Base-by-base conservation (phyloP, 2,888 invertebrate species). In the Dioctria linearis region DNA sequence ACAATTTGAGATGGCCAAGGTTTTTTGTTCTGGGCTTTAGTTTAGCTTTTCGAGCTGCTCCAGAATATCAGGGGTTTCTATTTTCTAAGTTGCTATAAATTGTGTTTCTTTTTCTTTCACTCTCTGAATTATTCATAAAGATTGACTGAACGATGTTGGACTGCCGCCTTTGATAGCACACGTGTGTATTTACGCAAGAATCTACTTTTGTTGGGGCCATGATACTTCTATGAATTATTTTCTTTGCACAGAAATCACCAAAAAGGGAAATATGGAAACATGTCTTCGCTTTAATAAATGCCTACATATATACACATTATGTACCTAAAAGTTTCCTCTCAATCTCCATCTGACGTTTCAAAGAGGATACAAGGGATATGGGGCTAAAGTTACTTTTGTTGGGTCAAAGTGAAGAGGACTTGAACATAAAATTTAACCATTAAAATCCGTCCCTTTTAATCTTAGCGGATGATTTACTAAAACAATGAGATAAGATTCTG, bases 371-470 rank as follows among this genome's bases (percentile, higher is more conserved):
- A 54, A 54, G 11, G 6, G 54, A 54, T 54, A 54, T 11, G 11
- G 11, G 25, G 25, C 8, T 4, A 54, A 73, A 40, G 59, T 25
- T 25, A 73, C 57, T 51, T 49, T 57, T 57, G 73, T 40, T 8
- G 59, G 9, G 73, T 40, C 57, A 42, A 73, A 73, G 59, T 40
- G 11, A 59, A 54, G 57, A 42, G 57, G 43, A 40, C 73, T 40
- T 13, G 25, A 63, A 76, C 76, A 76, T 79, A 78, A 80, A 80
- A 67, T 80, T 69, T 63, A 63, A 76, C 61, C 46, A 80, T 80
- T 61, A 78, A 82, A 82, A 80, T 80, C 42, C 66, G 66, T 76
- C 80, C 78, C 61, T 82, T 78, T 82, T 80, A 82, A 80, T 82
- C 82, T 59, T 75, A 69, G 78, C 54, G 80, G 73, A 82, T 82